phyloP scores from a whole-genome alignment of 2,113 vertebrate genomes.

The Platanista minor region DNA sequence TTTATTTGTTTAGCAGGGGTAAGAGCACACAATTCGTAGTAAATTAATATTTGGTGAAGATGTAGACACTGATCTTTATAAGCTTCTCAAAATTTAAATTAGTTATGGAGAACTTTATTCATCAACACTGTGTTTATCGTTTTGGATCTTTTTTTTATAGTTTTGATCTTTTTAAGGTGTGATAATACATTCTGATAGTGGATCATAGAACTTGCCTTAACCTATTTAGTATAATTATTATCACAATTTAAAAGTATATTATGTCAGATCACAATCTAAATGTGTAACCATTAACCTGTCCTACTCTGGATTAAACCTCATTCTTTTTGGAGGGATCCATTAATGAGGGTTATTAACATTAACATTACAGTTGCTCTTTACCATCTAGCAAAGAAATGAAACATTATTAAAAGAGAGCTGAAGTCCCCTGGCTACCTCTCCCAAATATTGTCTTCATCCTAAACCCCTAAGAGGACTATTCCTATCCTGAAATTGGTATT shows the following conservation, averaged over 20 bases:
- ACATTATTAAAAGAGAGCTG: background rate
- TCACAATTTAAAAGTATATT: constrained; percentile 7
- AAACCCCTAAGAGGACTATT: background rate
- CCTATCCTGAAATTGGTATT: background rate
- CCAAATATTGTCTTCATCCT: background rate
- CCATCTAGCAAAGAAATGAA: background rate
- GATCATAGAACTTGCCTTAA: background rate
- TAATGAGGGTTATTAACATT: background rate
- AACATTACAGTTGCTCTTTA: background rate
- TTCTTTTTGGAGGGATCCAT: background rate
- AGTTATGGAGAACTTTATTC: background rate
- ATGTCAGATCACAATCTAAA: background rate
- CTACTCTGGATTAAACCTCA: background rate
- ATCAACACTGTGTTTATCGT: background rate
- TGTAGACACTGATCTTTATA: background rate
- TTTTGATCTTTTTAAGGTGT: background rate
- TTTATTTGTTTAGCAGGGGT: constrained; percentile 57
- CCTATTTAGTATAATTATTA: constrained; percentile 8
- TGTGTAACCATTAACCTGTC: background rate
- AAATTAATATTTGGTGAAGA: constrained; percentile 23
- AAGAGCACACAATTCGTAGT: constrained; percentile 36
- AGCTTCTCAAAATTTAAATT: background rate
- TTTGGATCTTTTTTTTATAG: background rate
- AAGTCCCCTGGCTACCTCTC: background rate
- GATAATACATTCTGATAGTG: background rate